These are phyloP conservation scores for Sebastes vulpes DNA, from an alignment of 2,797 vertebrate species.

Conservation along the genomic window DNA sequence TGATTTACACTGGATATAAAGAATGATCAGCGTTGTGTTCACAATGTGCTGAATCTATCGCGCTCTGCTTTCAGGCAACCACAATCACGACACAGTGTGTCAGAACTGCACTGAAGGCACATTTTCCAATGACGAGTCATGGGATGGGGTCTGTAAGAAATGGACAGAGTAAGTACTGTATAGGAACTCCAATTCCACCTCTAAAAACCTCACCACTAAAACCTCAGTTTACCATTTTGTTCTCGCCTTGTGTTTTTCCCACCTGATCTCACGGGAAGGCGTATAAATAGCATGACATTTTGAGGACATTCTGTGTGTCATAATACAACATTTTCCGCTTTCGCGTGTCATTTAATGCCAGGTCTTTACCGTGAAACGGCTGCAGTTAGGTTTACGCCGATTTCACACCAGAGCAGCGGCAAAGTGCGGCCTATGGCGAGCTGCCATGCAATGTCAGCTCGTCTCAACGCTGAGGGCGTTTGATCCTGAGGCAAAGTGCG, in stretches of 20 bases:
- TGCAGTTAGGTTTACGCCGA: too few relatives aligned
- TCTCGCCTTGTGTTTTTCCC: background rate
- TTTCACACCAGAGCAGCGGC: too few relatives aligned
- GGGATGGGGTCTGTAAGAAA: constrained; percentile 27
- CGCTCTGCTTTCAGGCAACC: constrained; percentile 51
- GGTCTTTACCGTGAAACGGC: too few relatives aligned
- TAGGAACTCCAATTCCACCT: background rate
- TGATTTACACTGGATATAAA: background rate
- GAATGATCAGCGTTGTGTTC: background rate
- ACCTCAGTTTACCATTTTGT: background rate
- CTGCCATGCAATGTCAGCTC: rapidly evolving
- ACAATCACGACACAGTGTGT: constrained; percentile 61
- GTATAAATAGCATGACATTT: too few relatives aligned
- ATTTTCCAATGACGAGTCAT: constrained; percentile 54
- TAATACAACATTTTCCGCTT: too few relatives aligned
- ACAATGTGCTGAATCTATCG: background rate
- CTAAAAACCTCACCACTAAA: background rate
- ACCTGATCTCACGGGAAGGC: too few relatives aligned
- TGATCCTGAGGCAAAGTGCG: too few relatives aligned
- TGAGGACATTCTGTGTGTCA: too few relatives aligned
- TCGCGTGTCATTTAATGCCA: too few relatives aligned
- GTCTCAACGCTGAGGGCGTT: too few relatives aligned
- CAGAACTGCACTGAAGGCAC: constrained; percentile 47
- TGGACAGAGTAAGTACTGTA: constrained; percentile 70
- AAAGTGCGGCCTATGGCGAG: too few relatives aligned